Conservation (phyloP, 2,113 vertebrate genomes). For the Rhinolophus sinicus region DNA sequence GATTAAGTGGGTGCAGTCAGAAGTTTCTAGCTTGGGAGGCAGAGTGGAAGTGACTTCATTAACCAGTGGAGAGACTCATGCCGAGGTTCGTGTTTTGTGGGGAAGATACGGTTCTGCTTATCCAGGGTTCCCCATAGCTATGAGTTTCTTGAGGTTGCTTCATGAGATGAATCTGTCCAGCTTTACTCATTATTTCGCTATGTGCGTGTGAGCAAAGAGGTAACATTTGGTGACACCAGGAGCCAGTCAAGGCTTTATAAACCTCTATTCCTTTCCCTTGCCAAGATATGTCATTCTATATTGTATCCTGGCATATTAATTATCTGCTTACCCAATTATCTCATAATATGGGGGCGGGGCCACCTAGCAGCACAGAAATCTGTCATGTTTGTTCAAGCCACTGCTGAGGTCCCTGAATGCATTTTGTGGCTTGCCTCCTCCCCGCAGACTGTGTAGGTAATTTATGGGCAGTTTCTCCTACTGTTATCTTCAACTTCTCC, state of each 20-base stretch:
- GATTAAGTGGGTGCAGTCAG: neutral
- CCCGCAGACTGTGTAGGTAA: neutral
- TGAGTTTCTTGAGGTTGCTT: neutral
- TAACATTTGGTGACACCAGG: neutral
- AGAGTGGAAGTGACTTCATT: neutral
- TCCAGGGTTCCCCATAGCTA: neutral
- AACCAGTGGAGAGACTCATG: neutral
- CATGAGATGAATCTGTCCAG: neutral
- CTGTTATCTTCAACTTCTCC: conserved; percentile 60
- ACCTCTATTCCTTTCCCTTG: neutral
- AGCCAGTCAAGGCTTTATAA: neutral
- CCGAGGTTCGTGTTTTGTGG: neutral
- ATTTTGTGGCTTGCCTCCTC: neutral
- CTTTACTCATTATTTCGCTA: neutral
- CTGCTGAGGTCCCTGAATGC: neutral
- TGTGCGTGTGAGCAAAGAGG: neutral
- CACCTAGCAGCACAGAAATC: neutral
- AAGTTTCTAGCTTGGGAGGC: neutral
- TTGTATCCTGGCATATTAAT: neutral
- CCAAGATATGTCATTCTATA: neutral
- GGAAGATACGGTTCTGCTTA: neutral
- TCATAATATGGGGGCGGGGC: neutral
- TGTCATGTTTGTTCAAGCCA: neutral
- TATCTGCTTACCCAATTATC: neutral
- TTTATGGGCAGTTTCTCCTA: conserved; percentile 43